phyloP scores from a whole-genome alignment of 2,888 invertebrate species.

The Tribolium freemani region DNA sequence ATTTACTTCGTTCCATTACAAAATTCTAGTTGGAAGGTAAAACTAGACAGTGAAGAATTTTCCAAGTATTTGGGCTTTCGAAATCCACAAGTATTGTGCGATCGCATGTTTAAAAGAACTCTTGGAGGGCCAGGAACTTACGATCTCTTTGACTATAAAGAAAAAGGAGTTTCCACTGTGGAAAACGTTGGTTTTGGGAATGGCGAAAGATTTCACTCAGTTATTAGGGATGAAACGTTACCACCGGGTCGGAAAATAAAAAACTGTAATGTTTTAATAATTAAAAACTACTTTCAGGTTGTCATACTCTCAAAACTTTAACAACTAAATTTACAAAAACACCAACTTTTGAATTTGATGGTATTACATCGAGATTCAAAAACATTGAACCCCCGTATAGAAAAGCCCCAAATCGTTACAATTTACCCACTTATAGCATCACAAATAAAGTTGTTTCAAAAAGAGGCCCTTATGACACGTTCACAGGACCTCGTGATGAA shows the following conservation, averaged over 20 bases:
- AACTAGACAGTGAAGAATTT: constrained; percentile 33
- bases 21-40: constrained; percentile 22
- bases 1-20: too few species aligned
- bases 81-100: constrained; percentile 15
- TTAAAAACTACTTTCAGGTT: constrained; percentile 14
- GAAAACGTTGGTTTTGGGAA: constrained; percentile 25
- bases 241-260: constrained; percentile 13
- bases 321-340: constrained; percentile 51
- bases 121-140: constrained; percentile 33
- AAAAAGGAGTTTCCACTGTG: background rate
- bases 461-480: constrained; percentile 65
- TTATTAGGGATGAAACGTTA: constrained; percentile 17
- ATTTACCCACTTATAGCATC: constrained; percentile 50
- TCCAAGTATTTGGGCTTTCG: constrained; percentile 33
- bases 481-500: constrained; percentile 70
- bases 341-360: constrained; percentile 62
- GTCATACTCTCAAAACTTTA: constrained; percentile 16
- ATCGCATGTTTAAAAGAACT: constrained; percentile 9
- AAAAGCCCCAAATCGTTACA: constrained; percentile 60
- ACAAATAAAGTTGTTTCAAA: constrained; percentile 55
- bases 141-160: constrained; percentile 11
- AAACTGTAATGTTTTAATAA: background rate
- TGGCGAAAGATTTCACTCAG: constrained; percentile 5
- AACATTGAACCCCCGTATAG: constrained; percentile 51
- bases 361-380: constrained; percentile 59